These are phyloP conservation scores for Pyrocoelia pectoralis DNA, from an alignment of 2,888 invertebrate genomes.

Conservation along the genomic window DNA sequence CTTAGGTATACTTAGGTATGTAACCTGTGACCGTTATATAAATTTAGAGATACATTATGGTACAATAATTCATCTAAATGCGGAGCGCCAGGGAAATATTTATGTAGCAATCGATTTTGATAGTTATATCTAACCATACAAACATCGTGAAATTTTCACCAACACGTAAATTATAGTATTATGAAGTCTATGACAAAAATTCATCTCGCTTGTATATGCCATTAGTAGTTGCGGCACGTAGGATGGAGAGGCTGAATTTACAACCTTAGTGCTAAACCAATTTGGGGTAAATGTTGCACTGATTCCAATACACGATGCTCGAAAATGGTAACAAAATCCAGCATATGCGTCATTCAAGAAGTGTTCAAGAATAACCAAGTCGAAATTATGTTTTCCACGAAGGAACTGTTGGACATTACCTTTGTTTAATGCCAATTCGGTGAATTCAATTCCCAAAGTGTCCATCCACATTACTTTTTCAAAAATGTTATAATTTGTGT, in stretches of 20 bases:
- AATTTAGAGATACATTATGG: slow-evolving; percentile 38
- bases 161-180: slow-evolving; percentile 17
- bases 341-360: slow-evolving; percentile 59
- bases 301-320: slow-evolving; percentile 47
- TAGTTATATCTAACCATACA: slow-evolving; percentile 18
- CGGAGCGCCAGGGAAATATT: slow-evolving; percentile 37
- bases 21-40: slow-evolving; percentile 41
- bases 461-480: neutral
- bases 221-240: slow-evolving; percentile 59
- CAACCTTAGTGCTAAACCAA: slow-evolving; percentile 59
- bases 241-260: slow-evolving; percentile 59
- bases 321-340: slow-evolving; percentile 51
- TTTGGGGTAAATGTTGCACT: slow-evolving; percentile 53
- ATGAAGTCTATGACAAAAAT: slow-evolving; percentile 27
- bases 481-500: neutral
- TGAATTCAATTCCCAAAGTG: neutral
- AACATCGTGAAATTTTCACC: slow-evolving; percentile 3
- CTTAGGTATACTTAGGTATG: too few species aligned
- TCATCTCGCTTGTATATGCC: slow-evolving; percentile 7
- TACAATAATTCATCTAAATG: slow-evolving; percentile 32
- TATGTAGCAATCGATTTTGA: slow-evolving; percentile 34
- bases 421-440: slow-evolving; percentile 25
- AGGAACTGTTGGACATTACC: slow-evolving; percentile 34
- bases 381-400: slow-evolving; percentile 48
- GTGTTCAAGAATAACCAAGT: slow-evolving; percentile 54